Base-by-base conservation (phyloP, 2,888 invertebrate genomes). In the Calephelis perditalis region DNA sequence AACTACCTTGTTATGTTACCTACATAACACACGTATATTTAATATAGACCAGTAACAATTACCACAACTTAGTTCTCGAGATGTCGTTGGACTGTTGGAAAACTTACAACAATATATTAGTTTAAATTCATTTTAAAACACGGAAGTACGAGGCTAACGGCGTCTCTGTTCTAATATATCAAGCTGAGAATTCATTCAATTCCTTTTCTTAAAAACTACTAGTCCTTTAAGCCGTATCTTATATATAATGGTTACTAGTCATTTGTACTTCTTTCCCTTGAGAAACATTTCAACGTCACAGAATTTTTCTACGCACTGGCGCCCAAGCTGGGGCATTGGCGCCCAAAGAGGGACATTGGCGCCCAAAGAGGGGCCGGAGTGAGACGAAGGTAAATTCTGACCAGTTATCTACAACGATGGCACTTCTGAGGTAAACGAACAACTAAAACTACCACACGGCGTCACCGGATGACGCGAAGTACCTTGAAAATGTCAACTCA, bases 341-440 rank as follows among this genome's bases (percentile, higher is more conserved):
- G 73, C 73, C 75, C 73, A 66, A 66, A 68, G 65, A 7, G 64
- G 62, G 63, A 43, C 52, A 62, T 63, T 72, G 73, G 72, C 75
- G 73, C 73, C 75, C 73, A 66, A 66, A 68, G 65, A 7, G 64
- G 62, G 63, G 43, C 52, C 56, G 36, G 49, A 49, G 49, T 26
- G 15, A 15, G 12, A 49, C 49, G 11, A 52, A 52, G 11, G 52
- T 52, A 52, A 15, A 35, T 52, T 35, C 35, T 52, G 52, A 52
- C 52, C 52, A 52, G 52, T 52, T 75, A 74, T 69, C 75, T 74
- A 77, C 75, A 74, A 70, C 74, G 78, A 85, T 85, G 87, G 86
- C 87, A 84, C 87, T 82, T 76, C 75, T 82, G 86, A 86, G 85
- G 86, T 84, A 84, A 84, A 80, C 82, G 74, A 79, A 78, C 77